Percentiles rank a stretch among this genome's conserved stretches.
These are phyloP conservation scores for Calidris pugnax DNA, from an alignment of 2,113 vertebrate genomes.

Conservation along the genomic window DNA sequence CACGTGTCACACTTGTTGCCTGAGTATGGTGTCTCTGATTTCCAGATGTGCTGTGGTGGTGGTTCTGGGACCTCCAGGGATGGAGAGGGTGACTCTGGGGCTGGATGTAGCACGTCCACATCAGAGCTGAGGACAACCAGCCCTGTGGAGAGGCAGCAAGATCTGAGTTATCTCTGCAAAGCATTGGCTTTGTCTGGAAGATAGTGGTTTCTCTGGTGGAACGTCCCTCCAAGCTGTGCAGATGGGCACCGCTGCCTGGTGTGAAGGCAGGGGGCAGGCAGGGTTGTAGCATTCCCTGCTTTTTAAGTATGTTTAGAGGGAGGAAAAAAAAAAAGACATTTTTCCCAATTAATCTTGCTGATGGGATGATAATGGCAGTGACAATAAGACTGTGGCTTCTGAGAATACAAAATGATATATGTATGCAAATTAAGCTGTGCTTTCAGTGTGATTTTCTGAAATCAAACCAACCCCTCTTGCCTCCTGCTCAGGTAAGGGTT, in stretches of 20 bases:
- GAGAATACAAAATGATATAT: not conserved
- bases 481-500: not conserved
- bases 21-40: not conserved
- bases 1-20: not conserved
- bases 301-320: no score
- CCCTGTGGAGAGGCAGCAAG: not conserved
- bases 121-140: not conserved
- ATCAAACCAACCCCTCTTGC: not conserved
- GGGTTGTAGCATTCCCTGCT: not conserved
- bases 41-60: not conserved
- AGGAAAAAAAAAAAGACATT: rapidly evolving
- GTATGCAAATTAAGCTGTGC: not conserved
- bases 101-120: no score
- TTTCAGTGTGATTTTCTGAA: not conserved
- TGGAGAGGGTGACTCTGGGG: not conserved
- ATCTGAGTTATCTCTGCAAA: not conserved
- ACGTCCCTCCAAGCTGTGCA: not conserved
- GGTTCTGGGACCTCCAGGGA: not conserved
- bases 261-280: not conserved
- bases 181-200: not conserved
- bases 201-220: not conserved
- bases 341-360: not conserved
- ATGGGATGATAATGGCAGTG: not conserved
- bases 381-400: not conserved
- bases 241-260: not conserved